Conservation (phyloP, 2,888 invertebrate species). For the Choreutis nemorana region DNA sequence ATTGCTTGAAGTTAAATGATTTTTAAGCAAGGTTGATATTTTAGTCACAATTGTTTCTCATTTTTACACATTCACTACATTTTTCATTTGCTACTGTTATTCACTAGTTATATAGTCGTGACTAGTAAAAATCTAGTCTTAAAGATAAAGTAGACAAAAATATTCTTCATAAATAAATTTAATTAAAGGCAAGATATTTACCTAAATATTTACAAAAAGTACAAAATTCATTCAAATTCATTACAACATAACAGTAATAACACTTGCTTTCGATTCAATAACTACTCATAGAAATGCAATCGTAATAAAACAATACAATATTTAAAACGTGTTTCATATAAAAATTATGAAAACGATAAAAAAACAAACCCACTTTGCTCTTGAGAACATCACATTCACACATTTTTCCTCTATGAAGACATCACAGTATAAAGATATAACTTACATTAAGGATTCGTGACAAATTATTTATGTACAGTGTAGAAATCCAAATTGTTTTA, state of each 20-base stretch:
- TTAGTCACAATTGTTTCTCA: no score
- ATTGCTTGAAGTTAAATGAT: no score
- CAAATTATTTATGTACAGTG: conserved; percentile 3
- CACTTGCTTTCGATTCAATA: conserved; percentile 21
- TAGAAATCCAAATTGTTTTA: conserved; percentile 4
- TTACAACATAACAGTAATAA: conserved; percentile 37
- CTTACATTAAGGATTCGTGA: no score
- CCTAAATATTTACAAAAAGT: conserved; percentile 52
- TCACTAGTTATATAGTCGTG: no score
- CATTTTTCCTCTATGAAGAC: conserved; percentile 59
- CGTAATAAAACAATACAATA: conserved; percentile 15
- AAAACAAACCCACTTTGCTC: conserved; percentile 30
- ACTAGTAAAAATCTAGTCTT: conserved; percentile 59
- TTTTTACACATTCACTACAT: no score
- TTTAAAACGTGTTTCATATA: conserved; percentile 28
- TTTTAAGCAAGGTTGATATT: no score
- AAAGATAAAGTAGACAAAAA: conserved; percentile 35
- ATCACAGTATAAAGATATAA: conserved; percentile 56
- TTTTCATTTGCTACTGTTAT: no score
- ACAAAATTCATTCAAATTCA: conserved; percentile 33
- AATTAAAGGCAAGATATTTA: conserved; percentile 39
- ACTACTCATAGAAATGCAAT: conserved; percentile 46
- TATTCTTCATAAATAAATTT: conserved; percentile 43
- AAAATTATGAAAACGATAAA: conserved; percentile 48
- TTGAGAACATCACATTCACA: conserved; percentile 48